Percentiles rank a stretch among this genome's conserved stretches.
phyloP scores from a whole-genome alignment of 2,113 vertebrate species.

The Seriola rivoliana region DNA sequence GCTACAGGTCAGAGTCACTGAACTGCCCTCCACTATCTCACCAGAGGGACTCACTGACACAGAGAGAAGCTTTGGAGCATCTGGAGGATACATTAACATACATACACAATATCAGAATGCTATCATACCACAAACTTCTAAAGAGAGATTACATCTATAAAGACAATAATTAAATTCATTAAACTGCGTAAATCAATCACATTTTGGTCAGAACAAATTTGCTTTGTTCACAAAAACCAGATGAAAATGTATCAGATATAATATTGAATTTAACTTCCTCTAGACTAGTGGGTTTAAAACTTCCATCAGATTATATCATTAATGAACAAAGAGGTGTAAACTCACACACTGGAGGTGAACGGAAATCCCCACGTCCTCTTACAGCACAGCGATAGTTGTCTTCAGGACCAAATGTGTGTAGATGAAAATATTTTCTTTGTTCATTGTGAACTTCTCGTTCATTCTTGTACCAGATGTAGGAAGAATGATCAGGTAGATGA shows the following conservation, averaged over 20 bases:
- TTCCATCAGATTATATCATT: neutral
- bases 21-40: conserved; percentile 25
- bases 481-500: neutral
- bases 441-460: rapidly evolving
- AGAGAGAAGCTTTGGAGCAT: conserved; percentile 21
- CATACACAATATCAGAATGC: neutral
- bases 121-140: neutral
- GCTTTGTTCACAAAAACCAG: neutral
- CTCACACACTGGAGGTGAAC: conserved; percentile 16
- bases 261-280: neutral
- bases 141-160: neutral
- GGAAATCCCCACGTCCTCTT: neutral
- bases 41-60: conserved; percentile 18
- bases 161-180: neutral
- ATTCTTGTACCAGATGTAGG: conserved; percentile 17
- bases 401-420: neutral
- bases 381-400: conserved; percentile 1
- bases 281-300: neutral
- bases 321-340: neutral
- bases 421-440: neutral
- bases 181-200: too few relatives aligned
- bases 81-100: neutral
- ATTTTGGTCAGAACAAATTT: too few relatives aligned
- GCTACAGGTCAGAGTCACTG: conserved; percentile 38
- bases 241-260: neutral